These are phyloP conservation scores for Oedothorax gibbosus DNA, from an alignment of 1,140 invertebrate species.

Conservation along the genomic window DNA sequence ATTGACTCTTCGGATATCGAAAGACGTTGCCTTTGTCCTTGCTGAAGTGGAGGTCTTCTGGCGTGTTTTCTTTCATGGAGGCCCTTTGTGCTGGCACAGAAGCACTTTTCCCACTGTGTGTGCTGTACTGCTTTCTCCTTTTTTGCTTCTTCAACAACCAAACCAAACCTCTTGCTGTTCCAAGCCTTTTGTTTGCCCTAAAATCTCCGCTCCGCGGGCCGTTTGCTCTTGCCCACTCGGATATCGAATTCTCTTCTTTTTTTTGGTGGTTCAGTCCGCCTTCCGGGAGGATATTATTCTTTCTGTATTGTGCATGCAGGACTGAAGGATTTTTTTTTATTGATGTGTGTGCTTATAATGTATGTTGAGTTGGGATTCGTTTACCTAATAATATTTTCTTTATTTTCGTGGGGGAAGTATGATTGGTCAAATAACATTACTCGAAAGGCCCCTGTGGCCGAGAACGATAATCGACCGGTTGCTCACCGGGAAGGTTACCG, in stretches of 20 bases:
- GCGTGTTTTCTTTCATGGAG: slow-evolving; percentile 17
- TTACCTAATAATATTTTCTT: no score
- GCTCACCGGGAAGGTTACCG: no score
- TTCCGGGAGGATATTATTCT: not conserved
- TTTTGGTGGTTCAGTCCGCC: not conserved
- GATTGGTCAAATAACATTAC: no score
- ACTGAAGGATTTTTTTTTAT: no score
- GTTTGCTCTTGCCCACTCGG: not conserved
- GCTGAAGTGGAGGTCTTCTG: not conserved
- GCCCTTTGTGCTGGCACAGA: not conserved
- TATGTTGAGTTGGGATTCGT: no score
- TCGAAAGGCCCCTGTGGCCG: no score
- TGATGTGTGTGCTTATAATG: no score
- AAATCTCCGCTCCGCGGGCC: not conserved
- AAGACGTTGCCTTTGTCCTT: slow-evolving; percentile 29
- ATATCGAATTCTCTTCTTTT: not conserved
- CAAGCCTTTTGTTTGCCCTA: slow-evolving; percentile 23
- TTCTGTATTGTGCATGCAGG: no score
- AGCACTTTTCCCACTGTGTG: slow-evolving; percentile 9
- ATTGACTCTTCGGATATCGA: slow-evolving; percentile 42
- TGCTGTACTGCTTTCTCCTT: not conserved
- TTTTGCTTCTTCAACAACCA: not conserved
- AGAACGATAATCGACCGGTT: no score
- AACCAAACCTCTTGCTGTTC: not conserved
- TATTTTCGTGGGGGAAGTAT: no score